Evolutionary conservation across 2,797 vertebrate species (phyloP), one percentile per base, ranked within the genome.

Genomic region (Ceryle rudis): DNA sequence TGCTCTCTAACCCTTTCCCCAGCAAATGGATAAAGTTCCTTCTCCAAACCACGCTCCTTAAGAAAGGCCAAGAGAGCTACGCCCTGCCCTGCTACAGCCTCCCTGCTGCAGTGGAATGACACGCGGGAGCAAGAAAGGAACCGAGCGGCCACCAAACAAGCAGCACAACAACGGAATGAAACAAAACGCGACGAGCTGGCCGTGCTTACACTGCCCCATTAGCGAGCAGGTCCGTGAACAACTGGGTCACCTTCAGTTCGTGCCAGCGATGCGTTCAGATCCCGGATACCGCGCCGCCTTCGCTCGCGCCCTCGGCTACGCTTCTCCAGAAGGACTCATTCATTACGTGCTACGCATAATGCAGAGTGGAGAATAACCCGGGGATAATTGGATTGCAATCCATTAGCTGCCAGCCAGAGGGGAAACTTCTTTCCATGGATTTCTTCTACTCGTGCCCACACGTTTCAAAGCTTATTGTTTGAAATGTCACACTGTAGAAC

Each of bases 391-490:
- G 96, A 78, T 69, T 80, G 96, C 86, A 81, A 78, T 47, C 86
- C 91, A 72, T 84, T 81, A 95, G 87, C 80, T 88, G 89, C 95
- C 89, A 89, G 92, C 77, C 93, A 90, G 90, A 90, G 88, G 95
- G 90, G 83, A 94, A 95, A 62, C 81, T 82, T 86, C 91, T 93
- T 87, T 64, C 86, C 88, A 15, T 16, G 17, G 25, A 23, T 77
- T 69, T 73, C 58, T 79, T 58, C 86, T 70, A 10, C 83, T 65
- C 60, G 2, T 93, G 94, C 70, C 96, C 84, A 54, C 67, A 72
- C 20, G 1, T 91, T 92, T 88, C 8, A 2, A 25, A 78, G 75
- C 62, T 86, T 70, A 94, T 95, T 94, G 79, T 93, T 96, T 71
- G 20, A 74, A 92, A 93, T 64, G 89, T 91, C 87, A 77, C 55